A percentile compares a stretch with the other conserved stretches of the same genome.
Evolutionary conservation across 2,888 invertebrate species (phyloP).

Genomic region (Hirtodrosophila trivittata): DNA sequence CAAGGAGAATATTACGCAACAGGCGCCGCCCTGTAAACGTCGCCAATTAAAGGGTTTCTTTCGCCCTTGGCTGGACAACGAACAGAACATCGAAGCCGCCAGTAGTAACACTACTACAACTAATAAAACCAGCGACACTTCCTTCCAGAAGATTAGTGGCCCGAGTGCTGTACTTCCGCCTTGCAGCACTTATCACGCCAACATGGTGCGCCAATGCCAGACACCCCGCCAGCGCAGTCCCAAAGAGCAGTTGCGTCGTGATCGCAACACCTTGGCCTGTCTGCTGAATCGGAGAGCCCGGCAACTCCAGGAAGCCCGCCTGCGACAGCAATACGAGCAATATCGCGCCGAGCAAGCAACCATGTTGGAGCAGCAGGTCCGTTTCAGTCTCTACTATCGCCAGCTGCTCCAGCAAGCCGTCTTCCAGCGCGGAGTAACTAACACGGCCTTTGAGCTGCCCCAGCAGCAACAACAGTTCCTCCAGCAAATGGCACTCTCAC

Average conservation of each 20-base stretch:
- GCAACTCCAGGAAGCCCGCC: conserved; percentile 56
- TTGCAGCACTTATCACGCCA: conserved; percentile 54
- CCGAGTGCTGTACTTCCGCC: background rate
- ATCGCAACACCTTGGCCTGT: conserved; percentile 69
- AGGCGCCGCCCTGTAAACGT: conserved; percentile 38
- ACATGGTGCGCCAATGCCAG: conserved; percentile 67
- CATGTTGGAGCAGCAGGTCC: conserved; percentile 63
- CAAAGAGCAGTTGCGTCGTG: conserved; percentile 77
- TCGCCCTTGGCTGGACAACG: conserved; percentile 63
- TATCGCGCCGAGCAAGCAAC: conserved; percentile 52
- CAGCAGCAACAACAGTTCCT: conserved; percentile 67
- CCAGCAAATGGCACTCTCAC: conserved; percentile 66
- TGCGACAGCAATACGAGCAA: conserved; percentile 63
- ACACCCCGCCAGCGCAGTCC: conserved; percentile 48
- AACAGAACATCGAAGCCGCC: conserved; percentile 34
- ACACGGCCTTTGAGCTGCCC: conserved; percentile 30
- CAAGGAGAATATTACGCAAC: conserved; percentile 24
- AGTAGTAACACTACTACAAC: too few species aligned
- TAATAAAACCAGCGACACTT: conserved; percentile 3
- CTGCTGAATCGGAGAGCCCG: conserved; percentile 61
- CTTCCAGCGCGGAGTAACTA: conserved; percentile 39
- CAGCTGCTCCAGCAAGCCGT: conserved; percentile 65
- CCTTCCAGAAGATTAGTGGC: background rate
- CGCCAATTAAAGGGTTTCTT: conserved; percentile 49
- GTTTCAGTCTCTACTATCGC: conserved; percentile 71